A percentile compares a stretch with the other conserved stretches of the same genome.
phyloP scores from a whole-genome alignment of 2,888 invertebrate species.

The Aethes cnicana region DNA sequence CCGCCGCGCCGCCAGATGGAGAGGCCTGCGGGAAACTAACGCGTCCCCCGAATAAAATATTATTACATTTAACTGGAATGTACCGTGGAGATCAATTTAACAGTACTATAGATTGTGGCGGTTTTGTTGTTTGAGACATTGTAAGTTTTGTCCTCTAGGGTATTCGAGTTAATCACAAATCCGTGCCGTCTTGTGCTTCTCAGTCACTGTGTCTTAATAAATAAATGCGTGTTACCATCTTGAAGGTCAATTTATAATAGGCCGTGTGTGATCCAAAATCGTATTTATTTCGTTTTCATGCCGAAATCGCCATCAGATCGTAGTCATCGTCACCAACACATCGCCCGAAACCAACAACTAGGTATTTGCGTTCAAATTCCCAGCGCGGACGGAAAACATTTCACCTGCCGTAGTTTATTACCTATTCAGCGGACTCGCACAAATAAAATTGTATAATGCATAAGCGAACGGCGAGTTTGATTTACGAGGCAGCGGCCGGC shows the following conservation, averaged over 20 bases:
- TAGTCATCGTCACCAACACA: not conserved
- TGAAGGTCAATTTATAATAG: too few species aligned
- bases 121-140: too few species aligned
- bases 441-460: conserved; percentile 83
- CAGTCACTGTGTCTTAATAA: too few species aligned
- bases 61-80: conserved; percentile 21
- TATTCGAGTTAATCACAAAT: too few species aligned
- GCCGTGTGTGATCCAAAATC: too few species aligned
- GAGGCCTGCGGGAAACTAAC: conserved; percentile 58
- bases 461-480: conserved; percentile 82
- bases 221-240: too few species aligned
- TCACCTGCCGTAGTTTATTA: conserved; percentile 80
- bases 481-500: conserved; percentile 70
- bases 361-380: conserved; percentile 71
- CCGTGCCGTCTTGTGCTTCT: too few species aligned
- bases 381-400: conserved; percentile 67
- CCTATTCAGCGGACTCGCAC: conserved; percentile 81
- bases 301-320: not conserved
- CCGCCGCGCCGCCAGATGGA: conserved; percentile 63
- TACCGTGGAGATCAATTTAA: conserved; percentile 19
- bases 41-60: conserved; percentile 38
- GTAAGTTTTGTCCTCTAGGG: too few species aligned
- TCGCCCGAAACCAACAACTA: conserved; percentile 8
- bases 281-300: not conserved
- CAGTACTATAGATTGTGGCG: conserved; percentile 9